Evolutionary conservation across 2,888 invertebrate species (phyloP), one percentile per base, ranked within the genome.

Genomic region (Creontiades dilutus): DNA sequence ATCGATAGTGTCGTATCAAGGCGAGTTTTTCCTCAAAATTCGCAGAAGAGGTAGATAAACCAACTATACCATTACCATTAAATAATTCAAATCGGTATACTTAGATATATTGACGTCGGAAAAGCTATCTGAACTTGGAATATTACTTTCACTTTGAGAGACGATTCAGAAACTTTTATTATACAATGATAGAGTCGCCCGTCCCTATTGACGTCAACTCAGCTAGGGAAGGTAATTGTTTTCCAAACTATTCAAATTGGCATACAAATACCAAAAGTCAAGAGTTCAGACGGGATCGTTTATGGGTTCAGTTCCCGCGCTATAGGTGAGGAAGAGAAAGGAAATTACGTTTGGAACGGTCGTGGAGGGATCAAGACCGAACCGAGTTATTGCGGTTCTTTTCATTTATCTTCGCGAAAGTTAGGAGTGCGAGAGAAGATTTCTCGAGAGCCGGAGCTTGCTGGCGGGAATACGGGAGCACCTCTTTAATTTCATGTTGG

Each of bases 371-470:
- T 68, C 68, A 68, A 68, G 68, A 68, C 68, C 23, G 68, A 68
- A 68, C 68, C 19, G 23, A 68, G 68, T 68, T 68, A 68, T 68
- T 68, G 68, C 68, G 68, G 68, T 23, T 68, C 68, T 68, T 68
- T 68, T 68, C 68, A 68, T 68, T 68, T 68, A 68, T 68, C 68
- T 68, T 68, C 68, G 9, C 68, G 23, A 68, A 23, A 68, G 68
- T 68, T n/a, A 57, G n/a, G 16, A 57, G n/a, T 16, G 52, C 52
- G n/a, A 12, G 61, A 1, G 9, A 68, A 23, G 13, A 12, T 52
- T 52, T 23, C 68, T 27, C 7, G 68, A 68, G 68, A 68, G 23
- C 23, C 23, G 23, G 68, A n/a, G 61, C 16, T 61, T n/a, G 0
- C 68, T 23, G 68, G 9, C 68, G 68, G 68, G 68, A 68, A 23